These are phyloP conservation scores for Rhysida immarginata DNA, from an alignment of 1,140 invertebrate genomes.

Conservation along the genomic window DNA sequence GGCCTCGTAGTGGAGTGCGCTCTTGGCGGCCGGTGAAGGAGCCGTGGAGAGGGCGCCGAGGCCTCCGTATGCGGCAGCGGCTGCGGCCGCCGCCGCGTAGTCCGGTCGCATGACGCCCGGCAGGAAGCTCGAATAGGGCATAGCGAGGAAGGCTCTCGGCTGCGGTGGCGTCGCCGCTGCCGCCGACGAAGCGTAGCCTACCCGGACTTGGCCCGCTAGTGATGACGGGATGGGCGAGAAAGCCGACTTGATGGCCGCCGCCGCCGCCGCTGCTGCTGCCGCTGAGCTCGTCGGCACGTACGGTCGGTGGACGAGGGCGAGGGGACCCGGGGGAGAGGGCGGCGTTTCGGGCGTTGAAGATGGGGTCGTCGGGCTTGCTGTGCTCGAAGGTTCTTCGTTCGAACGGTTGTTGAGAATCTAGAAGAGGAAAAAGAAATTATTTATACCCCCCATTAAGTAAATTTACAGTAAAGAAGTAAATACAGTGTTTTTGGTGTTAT, in stretches of 20 bases:
- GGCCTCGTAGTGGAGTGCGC: not conserved
- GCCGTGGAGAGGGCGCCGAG: not conserved
- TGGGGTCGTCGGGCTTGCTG: not conserved
- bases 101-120: slow-evolving; percentile 5
- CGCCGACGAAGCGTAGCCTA: slow-evolving; percentile 1
- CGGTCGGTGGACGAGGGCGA: not conserved
- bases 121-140: slow-evolving; percentile 8
- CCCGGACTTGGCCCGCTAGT: not conserved
- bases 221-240: slow-evolving; percentile 6
- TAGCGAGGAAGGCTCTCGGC: not conserved
- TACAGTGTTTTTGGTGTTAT: too few relatives aligned
- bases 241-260: slow-evolving; percentile 2
- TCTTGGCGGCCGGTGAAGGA: not conserved
- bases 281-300: not conserved
- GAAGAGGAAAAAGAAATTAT: too few relatives aligned
- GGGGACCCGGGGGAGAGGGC: slow-evolving; percentile 1
- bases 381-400: not conserved
- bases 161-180: too few relatives aligned
- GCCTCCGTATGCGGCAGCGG: not conserved
- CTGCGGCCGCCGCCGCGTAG: slow-evolving; percentile 2
- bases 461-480: too few relatives aligned
- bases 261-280: not conserved
- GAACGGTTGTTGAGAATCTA: not conserved
- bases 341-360: not conserved
- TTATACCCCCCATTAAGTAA: too few relatives aligned